Conservation (phyloP, 2,797 vertebrate species). For the Phyllotis vaccarum region DNA sequence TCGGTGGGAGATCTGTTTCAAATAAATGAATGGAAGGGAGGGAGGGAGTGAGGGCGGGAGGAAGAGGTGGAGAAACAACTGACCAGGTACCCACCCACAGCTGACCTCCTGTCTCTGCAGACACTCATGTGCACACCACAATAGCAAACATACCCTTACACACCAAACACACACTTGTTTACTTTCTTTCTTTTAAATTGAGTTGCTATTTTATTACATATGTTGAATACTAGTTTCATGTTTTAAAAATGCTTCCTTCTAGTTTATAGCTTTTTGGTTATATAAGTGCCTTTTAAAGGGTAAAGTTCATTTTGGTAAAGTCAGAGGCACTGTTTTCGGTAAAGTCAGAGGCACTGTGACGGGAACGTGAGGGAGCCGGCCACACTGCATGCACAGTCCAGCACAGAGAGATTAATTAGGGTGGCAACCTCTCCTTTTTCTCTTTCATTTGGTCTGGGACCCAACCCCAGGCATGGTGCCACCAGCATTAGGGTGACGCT, state of each 20-base stretch:
- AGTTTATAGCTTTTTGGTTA: neutral
- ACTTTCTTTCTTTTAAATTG: conserved; percentile 5
- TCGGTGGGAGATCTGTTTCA: neutral
- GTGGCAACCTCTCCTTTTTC: neutral
- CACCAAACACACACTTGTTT: neutral
- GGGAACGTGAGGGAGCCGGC: neutral
- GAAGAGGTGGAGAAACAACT: neutral
- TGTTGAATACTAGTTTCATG: neutral
- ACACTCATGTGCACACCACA: neutral
- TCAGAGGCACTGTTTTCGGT: too few species aligned
- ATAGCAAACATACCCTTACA: too few species aligned
- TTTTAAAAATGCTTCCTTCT: neutral
- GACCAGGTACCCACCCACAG: neutral
- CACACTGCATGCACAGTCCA: neutral
- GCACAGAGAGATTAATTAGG: neutral
- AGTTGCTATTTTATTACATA: neutral
- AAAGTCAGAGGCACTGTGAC: neutral
- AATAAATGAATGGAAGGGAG: neutral
- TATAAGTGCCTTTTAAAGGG: conserved; percentile 18
- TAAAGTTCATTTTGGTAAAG: conserved; percentile 56
- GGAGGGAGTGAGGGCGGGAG: too few species aligned
- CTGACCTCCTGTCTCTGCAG: neutral
- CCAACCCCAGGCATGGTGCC: neutral
- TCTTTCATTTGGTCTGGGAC: neutral
- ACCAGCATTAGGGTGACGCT: neutral